Evolutionary conservation across 2,797 vertebrate genomes (phyloP).

Genomic region (Glyptemys insculpta): DNA sequence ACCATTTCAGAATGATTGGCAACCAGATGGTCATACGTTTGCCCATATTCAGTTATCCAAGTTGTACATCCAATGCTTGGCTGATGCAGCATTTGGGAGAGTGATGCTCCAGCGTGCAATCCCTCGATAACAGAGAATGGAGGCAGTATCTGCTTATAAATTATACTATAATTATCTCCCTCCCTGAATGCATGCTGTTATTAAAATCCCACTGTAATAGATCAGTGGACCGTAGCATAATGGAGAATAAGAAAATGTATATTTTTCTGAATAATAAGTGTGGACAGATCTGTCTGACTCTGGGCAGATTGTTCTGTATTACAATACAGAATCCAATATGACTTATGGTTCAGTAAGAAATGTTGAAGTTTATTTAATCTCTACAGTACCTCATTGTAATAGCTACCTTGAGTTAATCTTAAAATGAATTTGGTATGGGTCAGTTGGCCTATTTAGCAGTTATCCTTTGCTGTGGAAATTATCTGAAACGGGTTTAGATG

Average conservation of each 20-base stretch:
- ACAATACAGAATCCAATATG: neutral
- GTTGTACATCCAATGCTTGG: conserved; percentile 38
- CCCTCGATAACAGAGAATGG: conserved; percentile 9
- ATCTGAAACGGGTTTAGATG: neutral
- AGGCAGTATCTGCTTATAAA: neutral
- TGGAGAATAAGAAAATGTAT: neutral
- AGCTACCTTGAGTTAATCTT: neutral
- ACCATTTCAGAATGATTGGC: conserved; percentile 51
- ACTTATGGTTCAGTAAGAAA: neutral
- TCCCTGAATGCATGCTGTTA: neutral
- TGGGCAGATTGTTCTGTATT: neutral
- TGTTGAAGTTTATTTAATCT: neutral
- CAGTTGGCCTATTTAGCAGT: conserved; percentile 21
- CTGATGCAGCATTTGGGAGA: conserved; percentile 45
- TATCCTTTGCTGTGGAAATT: neutral
- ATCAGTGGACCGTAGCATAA: neutral
- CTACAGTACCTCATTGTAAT: neutral
- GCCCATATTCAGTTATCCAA: neutral
- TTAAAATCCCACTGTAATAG: neutral
- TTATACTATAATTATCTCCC: neutral
- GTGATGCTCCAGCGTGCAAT: neutral
- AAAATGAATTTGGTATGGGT: conserved; percentile 9
- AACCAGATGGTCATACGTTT: neutral
- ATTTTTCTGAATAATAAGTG: neutral
- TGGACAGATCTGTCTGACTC: neutral